phyloP scores from a whole-genome alignment of 2,797 vertebrate genomes.

The Lindbergichthys nudifrons region DNA sequence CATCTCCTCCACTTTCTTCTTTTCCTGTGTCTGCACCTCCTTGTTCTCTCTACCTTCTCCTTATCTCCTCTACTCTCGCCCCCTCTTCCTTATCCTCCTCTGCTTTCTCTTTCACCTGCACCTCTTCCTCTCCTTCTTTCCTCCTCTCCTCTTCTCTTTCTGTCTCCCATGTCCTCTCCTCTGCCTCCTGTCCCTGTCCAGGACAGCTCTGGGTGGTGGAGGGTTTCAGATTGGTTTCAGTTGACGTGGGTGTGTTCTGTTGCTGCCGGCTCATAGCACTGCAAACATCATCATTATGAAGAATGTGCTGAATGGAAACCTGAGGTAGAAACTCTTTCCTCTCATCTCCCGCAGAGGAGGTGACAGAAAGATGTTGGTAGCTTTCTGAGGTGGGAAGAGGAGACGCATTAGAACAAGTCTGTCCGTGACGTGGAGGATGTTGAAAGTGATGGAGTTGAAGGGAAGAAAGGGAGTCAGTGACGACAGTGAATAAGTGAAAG shows the following conservation, averaged over 20 bases:
- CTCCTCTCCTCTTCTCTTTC: neutral
- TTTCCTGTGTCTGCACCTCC: neutral
- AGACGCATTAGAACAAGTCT: conserved; percentile 26
- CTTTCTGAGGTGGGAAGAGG: conserved; percentile 34
- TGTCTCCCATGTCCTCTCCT: neutral
- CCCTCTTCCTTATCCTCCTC: neutral
- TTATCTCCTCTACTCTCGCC: neutral
- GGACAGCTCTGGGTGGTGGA: neutral
- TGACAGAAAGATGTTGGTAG: conserved; percentile 55
- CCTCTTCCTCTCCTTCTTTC: neutral
- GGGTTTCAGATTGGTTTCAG: conserved; percentile 15
- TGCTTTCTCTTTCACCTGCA: neutral
- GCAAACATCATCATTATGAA: conserved; percentile 5
- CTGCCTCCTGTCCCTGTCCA: neutral
- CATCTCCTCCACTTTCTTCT: neutral
- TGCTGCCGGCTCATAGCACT: conserved; percentile 5
- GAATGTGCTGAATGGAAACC: conserved; percentile 26
- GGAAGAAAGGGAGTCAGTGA: conserved; percentile 90
- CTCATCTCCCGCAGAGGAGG: conserved; percentile 21
- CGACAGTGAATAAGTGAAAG: conserved; percentile 82
- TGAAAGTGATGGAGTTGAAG: conserved; percentile 49
- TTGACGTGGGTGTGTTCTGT: neutral
- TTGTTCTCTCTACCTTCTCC: too few relatives aligned
- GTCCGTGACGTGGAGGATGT: conserved; percentile 8
- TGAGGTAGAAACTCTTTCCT: conserved; percentile 8